Conservation (phyloP, 2,113 vertebrate species). For the Turnix velox region DNA sequence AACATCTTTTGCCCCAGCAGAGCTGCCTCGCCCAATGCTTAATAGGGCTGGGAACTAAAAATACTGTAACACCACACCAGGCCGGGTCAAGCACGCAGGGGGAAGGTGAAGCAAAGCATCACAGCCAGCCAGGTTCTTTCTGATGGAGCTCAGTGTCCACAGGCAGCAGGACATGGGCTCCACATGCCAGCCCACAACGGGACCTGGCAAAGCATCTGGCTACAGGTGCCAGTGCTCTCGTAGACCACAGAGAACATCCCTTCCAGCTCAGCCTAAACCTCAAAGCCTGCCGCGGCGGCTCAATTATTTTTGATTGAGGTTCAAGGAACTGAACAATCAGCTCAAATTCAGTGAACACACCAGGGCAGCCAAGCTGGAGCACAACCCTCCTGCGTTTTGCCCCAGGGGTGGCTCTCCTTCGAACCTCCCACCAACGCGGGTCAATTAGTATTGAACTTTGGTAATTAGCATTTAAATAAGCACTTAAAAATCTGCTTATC, state of each 20-base stretch:
- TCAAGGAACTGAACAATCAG: neutral
- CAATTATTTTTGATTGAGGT: neutral
- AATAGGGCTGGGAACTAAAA: neutral
- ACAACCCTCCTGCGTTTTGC: neutral
- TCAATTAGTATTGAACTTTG: neutral
- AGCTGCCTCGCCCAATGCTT: neutral
- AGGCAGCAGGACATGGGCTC: neutral
- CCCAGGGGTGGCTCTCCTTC: neutral
- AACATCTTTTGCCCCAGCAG: neutral
- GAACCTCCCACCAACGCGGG: neutral
- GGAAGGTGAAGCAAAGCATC: neutral
- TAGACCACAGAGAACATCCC: accelerated
- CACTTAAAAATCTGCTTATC: neutral
- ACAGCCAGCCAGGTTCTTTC: neutral
- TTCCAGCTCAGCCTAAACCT: neutral
- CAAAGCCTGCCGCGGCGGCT: accelerated
- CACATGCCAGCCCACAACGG: neutral
- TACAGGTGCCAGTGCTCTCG: accelerated
- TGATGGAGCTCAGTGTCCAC: neutral
- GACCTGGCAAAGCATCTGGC: neutral
- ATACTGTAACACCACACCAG: neutral
- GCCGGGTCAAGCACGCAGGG: neutral
- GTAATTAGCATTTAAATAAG: neutral
- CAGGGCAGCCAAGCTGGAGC: accelerated
- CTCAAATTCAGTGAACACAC: accelerated